Conservation (phyloP, 2,888 invertebrate genomes). For the Chymomyza fuscimana region DNA sequence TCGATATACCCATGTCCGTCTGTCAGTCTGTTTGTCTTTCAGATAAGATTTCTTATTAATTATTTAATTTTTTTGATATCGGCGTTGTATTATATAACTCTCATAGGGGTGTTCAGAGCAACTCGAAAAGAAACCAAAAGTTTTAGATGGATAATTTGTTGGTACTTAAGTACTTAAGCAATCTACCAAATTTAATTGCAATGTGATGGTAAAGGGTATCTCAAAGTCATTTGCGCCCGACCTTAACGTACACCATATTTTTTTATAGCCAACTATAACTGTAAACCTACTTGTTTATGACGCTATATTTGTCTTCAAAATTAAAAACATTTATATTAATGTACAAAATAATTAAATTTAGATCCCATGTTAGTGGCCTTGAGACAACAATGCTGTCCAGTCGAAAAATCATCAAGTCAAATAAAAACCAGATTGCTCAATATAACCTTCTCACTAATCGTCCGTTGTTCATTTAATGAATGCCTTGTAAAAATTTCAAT, state of each 20-base stretch:
- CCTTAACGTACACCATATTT: neutral
- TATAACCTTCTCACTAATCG: conserved; percentile 9
- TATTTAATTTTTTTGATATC: too few species aligned
- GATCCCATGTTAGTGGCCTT: conserved; percentile 55
- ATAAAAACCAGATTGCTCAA: conserved; percentile 8
- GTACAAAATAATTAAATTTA: conserved; percentile 61
- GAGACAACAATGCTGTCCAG: conserved; percentile 30
- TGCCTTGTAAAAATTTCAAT: conserved; percentile 9
- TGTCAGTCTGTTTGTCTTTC: too few species aligned
- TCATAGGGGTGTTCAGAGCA: too few species aligned
- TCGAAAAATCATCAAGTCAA: conserved; percentile 18
- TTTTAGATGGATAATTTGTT: too few species aligned
- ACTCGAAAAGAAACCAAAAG: too few species aligned
- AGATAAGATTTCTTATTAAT: too few species aligned
- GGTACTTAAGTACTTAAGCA: too few species aligned
- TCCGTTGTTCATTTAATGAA: conserved; percentile 9
- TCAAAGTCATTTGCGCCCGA: too few species aligned
- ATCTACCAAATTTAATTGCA: too few species aligned
- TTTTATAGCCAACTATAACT: conserved; percentile 32
- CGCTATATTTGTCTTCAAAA: conserved; percentile 59
- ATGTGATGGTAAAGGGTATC: too few species aligned
- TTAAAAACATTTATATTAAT: conserved; percentile 61
- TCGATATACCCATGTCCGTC: too few species aligned
- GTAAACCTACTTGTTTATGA: conserved; percentile 17
- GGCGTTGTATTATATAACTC: too few species aligned